A percentile compares a stretch with the other conserved stretches of the same genome.
These are phyloP conservation scores for Schizothorax lantsangensis DNA, from an alignment of 2,797 vertebrate species.

Conservation along the genomic window DNA sequence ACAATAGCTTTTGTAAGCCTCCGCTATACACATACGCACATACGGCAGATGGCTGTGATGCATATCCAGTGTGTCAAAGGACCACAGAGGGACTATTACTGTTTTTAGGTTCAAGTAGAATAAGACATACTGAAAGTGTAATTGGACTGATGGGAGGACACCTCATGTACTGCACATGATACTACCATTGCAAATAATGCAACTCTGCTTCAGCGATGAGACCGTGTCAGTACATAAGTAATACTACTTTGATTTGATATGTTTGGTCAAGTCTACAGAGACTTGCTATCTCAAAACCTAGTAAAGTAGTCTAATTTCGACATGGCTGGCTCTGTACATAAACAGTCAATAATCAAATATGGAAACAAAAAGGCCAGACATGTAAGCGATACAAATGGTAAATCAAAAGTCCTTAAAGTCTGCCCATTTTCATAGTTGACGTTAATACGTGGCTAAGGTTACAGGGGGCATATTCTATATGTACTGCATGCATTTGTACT, in stretches of 20 bases:
- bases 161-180: conserved; percentile 28
- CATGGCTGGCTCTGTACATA: not conserved
- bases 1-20: not conserved
- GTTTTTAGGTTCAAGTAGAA: conserved; percentile 77
- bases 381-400: not conserved
- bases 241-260: not conserved
- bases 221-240: conserved; percentile 1
- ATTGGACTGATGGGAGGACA: conserved; percentile 60
- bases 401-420: not conserved
- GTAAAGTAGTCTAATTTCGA: not conserved
- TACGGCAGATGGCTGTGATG: conserved; percentile 74
- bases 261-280: not conserved
- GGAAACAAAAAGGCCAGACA: not conserved
- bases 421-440: not conserved
- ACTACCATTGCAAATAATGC: conserved; percentile 15
- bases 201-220: conserved; percentile 1
- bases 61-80: conserved; percentile 51
- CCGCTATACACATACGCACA: conserved; percentile 14
- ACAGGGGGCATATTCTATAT: not conserved
- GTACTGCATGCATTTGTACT: not conserved
- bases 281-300: not conserved
- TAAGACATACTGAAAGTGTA: conserved; percentile 64
- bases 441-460: not conserved
- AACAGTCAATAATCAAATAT: not conserved
- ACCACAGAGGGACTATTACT: conserved; percentile 74